Evolutionary conservation across 1,140 invertebrate species (phyloP).

Genomic region (Euura saliciscinereae): DNA sequence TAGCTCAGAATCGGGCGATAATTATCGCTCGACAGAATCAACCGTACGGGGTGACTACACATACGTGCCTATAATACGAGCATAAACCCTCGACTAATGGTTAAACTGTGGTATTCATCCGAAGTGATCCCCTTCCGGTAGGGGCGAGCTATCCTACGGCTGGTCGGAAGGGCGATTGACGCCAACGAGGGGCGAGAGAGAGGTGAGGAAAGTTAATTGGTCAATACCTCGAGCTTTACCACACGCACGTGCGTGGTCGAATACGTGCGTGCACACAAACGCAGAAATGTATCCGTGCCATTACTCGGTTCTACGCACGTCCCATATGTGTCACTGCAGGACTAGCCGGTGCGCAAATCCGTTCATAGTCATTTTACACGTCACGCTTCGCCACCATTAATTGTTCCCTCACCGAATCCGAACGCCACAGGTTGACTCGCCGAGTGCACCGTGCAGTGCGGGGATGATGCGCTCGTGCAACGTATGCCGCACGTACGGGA

Average conservation of each 20-base stretch:
- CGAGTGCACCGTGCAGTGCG: no score
- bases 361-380: not conserved
- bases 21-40: no score
- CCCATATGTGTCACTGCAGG: not conserved
- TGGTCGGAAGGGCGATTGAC: no score
- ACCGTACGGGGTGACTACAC: not conserved
- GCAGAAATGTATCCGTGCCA: no score
- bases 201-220: constrained; percentile 5
- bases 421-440: constrained; percentile 1
- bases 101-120: constrained; percentile 7
- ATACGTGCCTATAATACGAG: not conserved
- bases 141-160: not conserved
- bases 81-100: not conserved
- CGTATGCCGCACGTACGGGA: not conserved
- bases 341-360: not conserved
- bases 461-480: no score
- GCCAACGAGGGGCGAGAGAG: not conserved
- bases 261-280: no score
- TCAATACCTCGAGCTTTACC: not conserved
- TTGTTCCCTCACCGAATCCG: not conserved
- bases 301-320: not conserved
- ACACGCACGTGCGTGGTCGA: not conserved
- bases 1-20: no score
- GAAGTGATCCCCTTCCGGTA: not conserved
- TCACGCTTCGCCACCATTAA: constrained; percentile 4